A percentile compares a stretch with the other conserved stretches of the same genome.
phyloP scores from a whole-genome alignment of 2,113 vertebrate genomes.

The Neofelis nebulosa region DNA sequence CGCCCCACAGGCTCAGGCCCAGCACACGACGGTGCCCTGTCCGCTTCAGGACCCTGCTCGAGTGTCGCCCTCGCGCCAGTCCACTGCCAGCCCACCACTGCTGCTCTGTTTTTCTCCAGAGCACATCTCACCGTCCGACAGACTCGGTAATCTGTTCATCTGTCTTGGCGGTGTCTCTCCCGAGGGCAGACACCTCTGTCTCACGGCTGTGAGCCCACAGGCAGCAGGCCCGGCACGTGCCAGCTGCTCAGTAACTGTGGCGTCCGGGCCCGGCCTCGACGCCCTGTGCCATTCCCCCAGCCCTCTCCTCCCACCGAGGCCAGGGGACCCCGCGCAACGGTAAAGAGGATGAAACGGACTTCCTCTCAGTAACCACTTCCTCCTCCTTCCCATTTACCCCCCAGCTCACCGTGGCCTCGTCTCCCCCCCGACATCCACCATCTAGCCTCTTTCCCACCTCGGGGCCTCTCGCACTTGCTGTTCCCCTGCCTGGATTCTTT shows the following conservation, averaged over 20 bases:
- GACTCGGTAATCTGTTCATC: rapidly evolving
- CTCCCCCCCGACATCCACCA: rapidly evolving
- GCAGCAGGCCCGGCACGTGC: rapidly evolving
- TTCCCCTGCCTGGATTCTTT: neutral
- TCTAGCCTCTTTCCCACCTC: neutral
- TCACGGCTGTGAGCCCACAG: neutral
- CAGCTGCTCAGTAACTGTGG: too few relatives aligned
- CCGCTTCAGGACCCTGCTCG: neutral
- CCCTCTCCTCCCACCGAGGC: neutral
- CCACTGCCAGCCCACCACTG: rapidly evolving
- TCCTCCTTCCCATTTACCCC: neutral
- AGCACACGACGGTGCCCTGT: too few relatives aligned
- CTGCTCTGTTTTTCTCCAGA: neutral
- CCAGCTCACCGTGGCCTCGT: rapidly evolving
- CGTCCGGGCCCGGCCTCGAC: neutral
- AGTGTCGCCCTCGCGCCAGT: rapidly evolving
- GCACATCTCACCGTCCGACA: neutral
- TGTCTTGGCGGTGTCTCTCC: neutral
- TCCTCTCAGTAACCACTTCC: neutral
- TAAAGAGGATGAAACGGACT: neutral
- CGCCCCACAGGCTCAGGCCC: neutral
- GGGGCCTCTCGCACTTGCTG: neutral
- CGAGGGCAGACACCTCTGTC: neutral
- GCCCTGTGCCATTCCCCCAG: neutral
- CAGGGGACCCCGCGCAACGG: neutral